phyloP scores from a whole-genome alignment of 2,888 invertebrate genomes.

The Nomada hirtipes region DNA sequence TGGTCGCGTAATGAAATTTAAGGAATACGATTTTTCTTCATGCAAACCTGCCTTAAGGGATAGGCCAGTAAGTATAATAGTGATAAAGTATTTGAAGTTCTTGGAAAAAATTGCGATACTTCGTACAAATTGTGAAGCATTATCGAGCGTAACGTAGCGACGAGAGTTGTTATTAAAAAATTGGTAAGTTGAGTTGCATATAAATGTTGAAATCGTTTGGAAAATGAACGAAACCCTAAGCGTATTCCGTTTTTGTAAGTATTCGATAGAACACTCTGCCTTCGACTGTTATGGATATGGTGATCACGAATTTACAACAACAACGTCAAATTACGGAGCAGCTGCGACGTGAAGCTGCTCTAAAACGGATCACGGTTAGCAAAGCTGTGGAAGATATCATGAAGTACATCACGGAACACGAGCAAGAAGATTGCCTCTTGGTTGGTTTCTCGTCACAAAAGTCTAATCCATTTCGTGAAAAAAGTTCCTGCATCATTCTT shows the following conservation, averaged over 20 bases:
- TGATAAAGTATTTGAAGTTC: slow-evolving; percentile 14
- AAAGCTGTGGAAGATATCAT: slow-evolving; percentile 97
- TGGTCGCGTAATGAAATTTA: background rate
- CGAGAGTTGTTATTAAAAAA: slow-evolving; percentile 19
- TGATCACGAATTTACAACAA: slow-evolving; percentile 97
- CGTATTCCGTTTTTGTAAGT: slow-evolving; percentile 9
- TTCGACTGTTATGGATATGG: slow-evolving; percentile 94
- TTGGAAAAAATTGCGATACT: background rate
- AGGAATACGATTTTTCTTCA: background rate
- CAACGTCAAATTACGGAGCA: slow-evolving; percentile 97
- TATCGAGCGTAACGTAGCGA: background rate
- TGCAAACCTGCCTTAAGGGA: slow-evolving; percentile 52
- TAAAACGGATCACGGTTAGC: slow-evolving; percentile 93
- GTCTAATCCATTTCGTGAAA: slow-evolving; percentile 97
- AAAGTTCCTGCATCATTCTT: slow-evolving; percentile 94
- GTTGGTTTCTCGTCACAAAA: slow-evolving; percentile 97
- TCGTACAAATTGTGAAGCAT: slow-evolving; percentile 5
- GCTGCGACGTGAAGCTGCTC: slow-evolving; percentile 94
- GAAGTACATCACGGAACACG: slow-evolving; percentile 95
- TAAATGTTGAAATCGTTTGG: background rate
- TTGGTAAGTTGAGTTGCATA: slow-evolving; percentile 24
- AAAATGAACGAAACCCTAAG: background rate
- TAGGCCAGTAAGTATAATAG: slow-evolving; percentile 32
- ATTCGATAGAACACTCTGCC: slow-evolving; percentile 7
- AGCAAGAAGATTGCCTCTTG: slow-evolving; percentile 96